Evolutionary conservation across 2,888 invertebrate genomes (phyloP).

Genomic region (Lysandra coridon): DNA sequence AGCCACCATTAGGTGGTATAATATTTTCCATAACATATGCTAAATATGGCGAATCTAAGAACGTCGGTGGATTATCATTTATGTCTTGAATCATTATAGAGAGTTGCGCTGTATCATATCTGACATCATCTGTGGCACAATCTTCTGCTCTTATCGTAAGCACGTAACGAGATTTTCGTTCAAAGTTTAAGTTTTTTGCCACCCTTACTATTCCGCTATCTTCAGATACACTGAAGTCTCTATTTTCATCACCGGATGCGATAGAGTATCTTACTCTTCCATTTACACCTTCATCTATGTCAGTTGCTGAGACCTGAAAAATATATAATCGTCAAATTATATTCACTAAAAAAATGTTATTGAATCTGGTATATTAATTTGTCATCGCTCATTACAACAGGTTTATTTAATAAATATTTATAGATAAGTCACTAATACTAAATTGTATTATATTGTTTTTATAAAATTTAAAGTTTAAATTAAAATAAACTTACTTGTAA

Average conservation of each 20-base stretch:
- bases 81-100: constrained; percentile 93
- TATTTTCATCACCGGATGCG: constrained; percentile 92
- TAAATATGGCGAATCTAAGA: constrained; percentile 96
- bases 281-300: constrained; percentile 92
- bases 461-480: background rate
- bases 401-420: too few species aligned
- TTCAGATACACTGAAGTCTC: constrained; percentile 95
- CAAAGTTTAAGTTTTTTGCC: constrained; percentile 95
- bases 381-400: too few species aligned
- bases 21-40: constrained; percentile 97
- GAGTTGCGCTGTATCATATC: constrained; percentile 89
- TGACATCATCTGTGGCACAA: constrained; percentile 87
- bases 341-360: background rate
- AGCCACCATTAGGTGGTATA: constrained; percentile 88
- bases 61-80: constrained; percentile 96
- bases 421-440: background rate
- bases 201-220: constrained; percentile 95
- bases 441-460: background rate
- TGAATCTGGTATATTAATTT: too few species aligned
- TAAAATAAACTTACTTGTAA: constrained; percentile 82
- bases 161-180: constrained; percentile 91
- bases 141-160: constrained; percentile 94
- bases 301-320: constrained; percentile 90
- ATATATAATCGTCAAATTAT: constrained; percentile 24
- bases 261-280: constrained; percentile 96